Conservation (phyloP, 2,888 invertebrate species). For the Emmelina monodactyla region DNA sequence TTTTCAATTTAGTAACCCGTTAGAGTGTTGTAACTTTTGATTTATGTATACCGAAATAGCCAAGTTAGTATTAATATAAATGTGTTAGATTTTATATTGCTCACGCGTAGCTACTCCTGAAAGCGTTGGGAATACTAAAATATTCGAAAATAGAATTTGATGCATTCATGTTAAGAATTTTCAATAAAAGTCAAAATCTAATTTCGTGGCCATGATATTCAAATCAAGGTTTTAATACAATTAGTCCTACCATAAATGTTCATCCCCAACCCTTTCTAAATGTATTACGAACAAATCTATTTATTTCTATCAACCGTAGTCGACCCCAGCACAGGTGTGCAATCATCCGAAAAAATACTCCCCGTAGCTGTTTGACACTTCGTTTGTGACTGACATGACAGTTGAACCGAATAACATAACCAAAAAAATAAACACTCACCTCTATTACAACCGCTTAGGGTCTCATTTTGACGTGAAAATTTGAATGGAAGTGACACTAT, state of each 20-base stretch:
- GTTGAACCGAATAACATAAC: conserved; percentile 11
- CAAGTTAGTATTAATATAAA: no score
- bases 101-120: no score
- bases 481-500: conserved; percentile 19
- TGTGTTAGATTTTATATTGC: no score
- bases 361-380: conserved; percentile 40
- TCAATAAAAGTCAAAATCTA: no score
- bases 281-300: conserved; percentile 17
- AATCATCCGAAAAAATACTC: conserved; percentile 52
- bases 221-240: no score
- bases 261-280: conserved; percentile 13
- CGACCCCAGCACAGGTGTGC: conserved; percentile 38
- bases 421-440: neutral
- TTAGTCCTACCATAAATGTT: neutral
- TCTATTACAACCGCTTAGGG: conserved; percentile 3
- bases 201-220: no score
- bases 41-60: no score
- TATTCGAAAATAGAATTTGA: no score
- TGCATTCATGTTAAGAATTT: no score
- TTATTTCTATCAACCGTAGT: conserved; percentile 21
- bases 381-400: conserved; percentile 42
- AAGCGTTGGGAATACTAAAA: no score
- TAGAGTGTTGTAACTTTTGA: no score
- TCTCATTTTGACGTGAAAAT: conserved; percentile 8
- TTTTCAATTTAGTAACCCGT: no score